These are phyloP conservation scores for Schizopygopsis pylzovi DNA, from an alignment of 2,797 vertebrate species.

Conservation along the genomic window DNA sequence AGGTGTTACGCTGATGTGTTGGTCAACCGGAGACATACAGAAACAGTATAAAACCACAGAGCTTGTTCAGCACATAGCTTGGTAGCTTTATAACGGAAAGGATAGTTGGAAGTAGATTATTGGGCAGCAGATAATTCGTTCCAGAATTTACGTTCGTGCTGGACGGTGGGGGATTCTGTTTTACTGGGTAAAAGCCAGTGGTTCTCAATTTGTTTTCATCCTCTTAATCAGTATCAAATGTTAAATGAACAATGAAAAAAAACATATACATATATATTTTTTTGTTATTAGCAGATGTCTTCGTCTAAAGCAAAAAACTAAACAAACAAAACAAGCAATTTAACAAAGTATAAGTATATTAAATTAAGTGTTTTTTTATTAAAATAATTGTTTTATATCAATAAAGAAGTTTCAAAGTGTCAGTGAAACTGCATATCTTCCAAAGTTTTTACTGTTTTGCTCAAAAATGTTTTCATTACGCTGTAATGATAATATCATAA, in stretches of 20 bases:
- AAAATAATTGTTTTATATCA: neutral
- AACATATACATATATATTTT: neutral
- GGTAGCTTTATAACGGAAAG: neutral
- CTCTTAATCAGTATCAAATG: neutral
- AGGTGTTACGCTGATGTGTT: slow-evolving; percentile 18
- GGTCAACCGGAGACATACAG: slow-evolving; percentile 13
- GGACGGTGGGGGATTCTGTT: slow-evolving; percentile 60
- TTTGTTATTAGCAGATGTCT: neutral
- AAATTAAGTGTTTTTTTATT: neutral
- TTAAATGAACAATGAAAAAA: neutral
- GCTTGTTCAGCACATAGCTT: neutral
- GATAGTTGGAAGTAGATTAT: neutral
- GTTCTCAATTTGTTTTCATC: slow-evolving; percentile 13
- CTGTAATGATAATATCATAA: neutral
- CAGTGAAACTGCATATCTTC: neutral
- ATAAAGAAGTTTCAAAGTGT: neutral
- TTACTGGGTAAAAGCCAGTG: slow-evolving; percentile 50
- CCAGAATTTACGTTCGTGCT: neutral
- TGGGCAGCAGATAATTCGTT: neutral
- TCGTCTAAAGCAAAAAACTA: neutral
- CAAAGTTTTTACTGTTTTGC: neutral
- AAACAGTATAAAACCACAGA: neutral
- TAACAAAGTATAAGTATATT: neutral
- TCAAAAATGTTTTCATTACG: neutral
- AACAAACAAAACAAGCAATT: neutral